phyloP scores from a whole-genome alignment of 37 sponge, comb jelly and placozoan genomes.

The Oopsacas minuta region DNA sequence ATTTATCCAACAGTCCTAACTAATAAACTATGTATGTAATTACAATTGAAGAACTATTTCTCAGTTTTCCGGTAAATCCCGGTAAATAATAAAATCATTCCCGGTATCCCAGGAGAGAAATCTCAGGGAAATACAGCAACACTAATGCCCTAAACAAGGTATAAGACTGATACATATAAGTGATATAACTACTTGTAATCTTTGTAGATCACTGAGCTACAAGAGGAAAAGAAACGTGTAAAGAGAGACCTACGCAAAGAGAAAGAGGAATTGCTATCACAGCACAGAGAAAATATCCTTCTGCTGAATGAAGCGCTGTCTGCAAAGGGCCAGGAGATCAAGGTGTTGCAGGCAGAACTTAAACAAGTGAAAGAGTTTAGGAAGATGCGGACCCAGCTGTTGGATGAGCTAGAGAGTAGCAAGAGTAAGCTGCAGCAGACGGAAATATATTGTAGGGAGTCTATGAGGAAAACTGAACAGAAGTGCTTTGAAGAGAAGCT shows the following conservation, averaged over 20 bases:
- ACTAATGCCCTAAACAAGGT: too few relatives aligned
- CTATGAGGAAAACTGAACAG: slow-evolving; percentile 44
- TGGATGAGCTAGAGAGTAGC: slow-evolving; percentile 47
- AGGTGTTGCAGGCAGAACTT: slow-evolving; percentile 70
- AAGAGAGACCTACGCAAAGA: slow-evolving; percentile 37
- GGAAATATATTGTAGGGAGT: slow-evolving; percentile 33
- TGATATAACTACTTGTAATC: too few relatives aligned
- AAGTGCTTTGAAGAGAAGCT: slow-evolving; percentile 72
- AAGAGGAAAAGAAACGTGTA: slow-evolving; percentile 53
- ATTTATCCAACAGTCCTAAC: too few relatives aligned
- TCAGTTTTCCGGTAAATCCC: too few relatives aligned
- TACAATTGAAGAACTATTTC: too few relatives aligned
- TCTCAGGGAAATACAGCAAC: too few relatives aligned
- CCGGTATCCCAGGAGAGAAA: too few relatives aligned
- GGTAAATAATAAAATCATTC: too few relatives aligned
- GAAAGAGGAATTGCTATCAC: slow-evolving; percentile 29
- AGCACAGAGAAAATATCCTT: slow-evolving; percentile 19
- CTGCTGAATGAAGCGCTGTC: slow-evolving; percentile 24
- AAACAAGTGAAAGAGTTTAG: slow-evolving; percentile 74
- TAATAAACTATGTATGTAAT: too few relatives aligned
- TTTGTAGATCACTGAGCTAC: slow-evolving; percentile 24
- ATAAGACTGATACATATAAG: too few relatives aligned
- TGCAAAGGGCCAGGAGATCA: slow-evolving; percentile 19
- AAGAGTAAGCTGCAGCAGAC: slow-evolving; percentile 22
- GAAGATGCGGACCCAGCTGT: slow-evolving; percentile 48